Evolutionary conservation across 1,140 invertebrate species (phyloP).

Genomic region (Nasonia vitripennis): DNA sequence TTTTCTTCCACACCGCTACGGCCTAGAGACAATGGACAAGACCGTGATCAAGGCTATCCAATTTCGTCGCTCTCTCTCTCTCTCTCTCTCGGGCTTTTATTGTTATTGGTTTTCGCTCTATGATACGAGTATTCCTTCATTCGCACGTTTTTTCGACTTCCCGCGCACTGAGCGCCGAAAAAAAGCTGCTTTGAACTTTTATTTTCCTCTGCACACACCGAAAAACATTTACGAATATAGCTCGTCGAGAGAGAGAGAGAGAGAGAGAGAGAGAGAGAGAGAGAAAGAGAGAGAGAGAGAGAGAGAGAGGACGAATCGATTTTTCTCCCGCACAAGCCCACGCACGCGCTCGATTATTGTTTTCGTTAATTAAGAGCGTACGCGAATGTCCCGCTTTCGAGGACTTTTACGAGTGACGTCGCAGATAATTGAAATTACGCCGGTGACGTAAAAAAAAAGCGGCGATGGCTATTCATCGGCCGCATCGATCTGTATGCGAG

Average conservation of each 20-base stretch:
- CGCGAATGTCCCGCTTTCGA: too few relatives aligned
- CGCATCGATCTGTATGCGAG: too few relatives aligned
- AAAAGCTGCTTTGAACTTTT: not conserved
- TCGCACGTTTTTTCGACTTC: not conserved
- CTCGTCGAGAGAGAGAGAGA: too few relatives aligned
- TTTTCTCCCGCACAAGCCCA: too few relatives aligned
- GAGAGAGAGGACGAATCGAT: not conserved
- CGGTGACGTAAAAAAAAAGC: too few relatives aligned
- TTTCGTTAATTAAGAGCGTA: too few relatives aligned
- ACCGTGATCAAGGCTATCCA: conserved; percentile 5
- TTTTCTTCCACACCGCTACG: conserved; percentile 22
- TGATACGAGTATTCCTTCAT: not conserved
- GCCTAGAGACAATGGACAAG: not conserved
- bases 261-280: too few relatives aligned
- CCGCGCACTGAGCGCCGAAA: not conserved
- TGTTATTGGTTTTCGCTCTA: conserved; percentile 27
- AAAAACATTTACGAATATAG: not conserved
- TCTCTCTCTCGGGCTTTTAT: not conserved
- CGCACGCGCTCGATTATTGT: too few relatives aligned
- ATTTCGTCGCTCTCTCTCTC: not conserved
- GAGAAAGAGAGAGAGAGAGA: not conserved
- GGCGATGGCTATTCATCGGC: too few relatives aligned
- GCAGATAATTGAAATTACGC: too few relatives aligned
- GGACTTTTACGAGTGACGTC: too few relatives aligned
- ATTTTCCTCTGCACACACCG: not conserved